Conservation (phyloP, 2,113 vertebrate species). For the Gambusia affinis region DNA sequence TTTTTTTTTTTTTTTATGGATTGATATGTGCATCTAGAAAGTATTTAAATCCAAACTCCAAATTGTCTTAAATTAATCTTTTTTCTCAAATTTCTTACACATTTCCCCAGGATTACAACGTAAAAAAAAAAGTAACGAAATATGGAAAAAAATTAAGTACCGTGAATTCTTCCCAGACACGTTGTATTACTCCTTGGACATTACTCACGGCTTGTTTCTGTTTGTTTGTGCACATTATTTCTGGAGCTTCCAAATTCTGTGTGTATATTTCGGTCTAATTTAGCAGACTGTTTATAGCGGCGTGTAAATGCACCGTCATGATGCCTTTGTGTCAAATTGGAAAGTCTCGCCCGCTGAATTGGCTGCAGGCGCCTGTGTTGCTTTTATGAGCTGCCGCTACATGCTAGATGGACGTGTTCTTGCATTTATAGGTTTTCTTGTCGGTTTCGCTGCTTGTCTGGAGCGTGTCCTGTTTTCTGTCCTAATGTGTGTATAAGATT, state of each 20-base stretch:
- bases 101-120: too few species aligned
- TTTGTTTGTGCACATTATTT: neutral
- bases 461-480: neutral
- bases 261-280: conserved; percentile 3
- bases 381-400: conserved; percentile 55
- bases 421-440: conserved; percentile 22
- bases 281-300: conserved; percentile 19
- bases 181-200: conserved; percentile 3
- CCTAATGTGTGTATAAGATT: neutral
- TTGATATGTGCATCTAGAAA: too few species aligned
- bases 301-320: conserved; percentile 38
- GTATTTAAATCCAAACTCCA: too few species aligned
- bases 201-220: neutral
- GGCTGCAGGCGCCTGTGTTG: conserved; percentile 32
- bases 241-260: neutral
- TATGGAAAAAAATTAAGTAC: too few species aligned
- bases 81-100: too few species aligned
- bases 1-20: neutral
- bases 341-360: conserved; percentile 47
- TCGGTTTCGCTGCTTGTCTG: conserved; percentile 23
- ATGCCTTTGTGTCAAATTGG: conserved; percentile 61
- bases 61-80: too few species aligned
- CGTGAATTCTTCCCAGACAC: too few species aligned
- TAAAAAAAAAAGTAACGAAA: too few species aligned
- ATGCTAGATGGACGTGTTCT: conserved; percentile 38